phyloP scores from a whole-genome alignment of 2,797 vertebrate species.

The Leuciscus waleckii region DNA sequence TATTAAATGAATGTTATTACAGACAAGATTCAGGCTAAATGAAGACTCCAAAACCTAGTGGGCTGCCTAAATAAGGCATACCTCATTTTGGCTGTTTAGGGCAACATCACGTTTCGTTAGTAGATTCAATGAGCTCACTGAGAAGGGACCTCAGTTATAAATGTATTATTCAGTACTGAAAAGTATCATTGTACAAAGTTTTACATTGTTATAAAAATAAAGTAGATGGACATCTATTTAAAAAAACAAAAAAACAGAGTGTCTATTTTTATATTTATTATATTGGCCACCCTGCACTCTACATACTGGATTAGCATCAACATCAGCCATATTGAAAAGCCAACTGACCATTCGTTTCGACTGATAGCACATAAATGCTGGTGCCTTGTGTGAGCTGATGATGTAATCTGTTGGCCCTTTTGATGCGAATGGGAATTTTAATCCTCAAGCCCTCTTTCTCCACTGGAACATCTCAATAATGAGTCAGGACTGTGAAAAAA shows the following conservation, averaged over 20 bases:
- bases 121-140: background rate
- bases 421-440: constrained; percentile 40
- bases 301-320: background rate
- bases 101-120: too few species aligned
- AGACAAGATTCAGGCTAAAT: too few species aligned
- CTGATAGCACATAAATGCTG: constrained; percentile 53
- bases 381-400: constrained; percentile 39
- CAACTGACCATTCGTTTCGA: constrained; percentile 51
- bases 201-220: too few species aligned
- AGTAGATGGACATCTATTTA: too few species aligned
- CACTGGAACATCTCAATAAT: constrained; percentile 61
- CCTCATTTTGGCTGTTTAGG: background rate
- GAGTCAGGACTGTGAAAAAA: constrained; percentile 44
- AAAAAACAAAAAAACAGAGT: too few species aligned
- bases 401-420: constrained; percentile 47
- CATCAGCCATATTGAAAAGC: constrained; percentile 5
- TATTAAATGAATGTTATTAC: too few species aligned
- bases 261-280: background rate
- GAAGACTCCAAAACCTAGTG: too few species aligned
- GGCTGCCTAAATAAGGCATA: too few species aligned
- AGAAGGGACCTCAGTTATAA: background rate
- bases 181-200: too few species aligned
- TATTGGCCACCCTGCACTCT: background rate
- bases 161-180: background rate
- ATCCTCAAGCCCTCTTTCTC: constrained; percentile 47